Evolutionary conservation across 2,113 vertebrate species (phyloP).

Genomic region (Nibea coibor): DNA sequence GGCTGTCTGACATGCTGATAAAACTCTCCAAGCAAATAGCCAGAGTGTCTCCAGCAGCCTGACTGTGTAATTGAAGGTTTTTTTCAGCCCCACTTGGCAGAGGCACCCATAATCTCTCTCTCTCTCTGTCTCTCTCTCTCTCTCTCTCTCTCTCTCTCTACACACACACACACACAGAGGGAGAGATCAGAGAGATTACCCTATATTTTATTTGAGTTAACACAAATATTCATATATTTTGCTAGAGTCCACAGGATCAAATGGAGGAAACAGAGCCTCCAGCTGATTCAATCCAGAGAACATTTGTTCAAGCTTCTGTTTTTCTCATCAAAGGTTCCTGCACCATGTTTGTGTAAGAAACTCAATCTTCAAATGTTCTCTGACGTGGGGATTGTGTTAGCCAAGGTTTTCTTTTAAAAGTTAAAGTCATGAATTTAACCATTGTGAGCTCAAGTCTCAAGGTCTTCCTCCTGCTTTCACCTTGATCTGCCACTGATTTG

Average conservation of each 20-base stretch:
- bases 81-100: conserved; percentile 59
- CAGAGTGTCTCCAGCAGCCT: conserved; percentile 64
- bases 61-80: conserved; percentile 73
- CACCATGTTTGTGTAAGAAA: conserved; percentile 61
- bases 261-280: conserved; percentile 43
- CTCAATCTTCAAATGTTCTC: conserved; percentile 56
- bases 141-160: neutral
- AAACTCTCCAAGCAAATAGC: conserved; percentile 72
- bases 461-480: conserved; percentile 9
- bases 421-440: conserved; percentile 59
- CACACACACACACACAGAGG: neutral
- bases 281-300: conserved; percentile 52
- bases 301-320: conserved; percentile 68
- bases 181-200: conserved; percentile 18
- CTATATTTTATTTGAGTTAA: neutral
- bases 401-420: conserved; percentile 61
- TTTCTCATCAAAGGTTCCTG: conserved; percentile 66
- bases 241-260: conserved; percentile 3
- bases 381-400: conserved; percentile 49
- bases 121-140: neutral
- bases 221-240: conserved; percentile 32
- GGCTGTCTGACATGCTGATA: conserved; percentile 66
- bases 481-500: conserved; percentile 5
- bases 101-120: conserved; percentile 7
- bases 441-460: conserved; percentile 41